Base-by-base conservation (phyloP, 2,888 invertebrate genomes). In the Aleiodes alternator region DNA sequence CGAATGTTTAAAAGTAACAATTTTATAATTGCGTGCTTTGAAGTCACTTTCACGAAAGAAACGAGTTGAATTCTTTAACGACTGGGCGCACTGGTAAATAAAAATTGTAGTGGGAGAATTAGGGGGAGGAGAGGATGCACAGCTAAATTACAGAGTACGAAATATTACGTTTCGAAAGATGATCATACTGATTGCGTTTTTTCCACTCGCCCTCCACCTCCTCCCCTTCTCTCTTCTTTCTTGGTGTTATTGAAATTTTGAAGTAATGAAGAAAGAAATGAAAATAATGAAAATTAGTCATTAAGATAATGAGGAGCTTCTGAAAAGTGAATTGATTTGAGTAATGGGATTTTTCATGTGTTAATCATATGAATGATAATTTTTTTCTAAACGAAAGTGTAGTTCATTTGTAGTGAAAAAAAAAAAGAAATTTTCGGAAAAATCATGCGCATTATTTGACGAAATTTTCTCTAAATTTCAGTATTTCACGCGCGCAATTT, bases 31-130 rank as follows among this genome's bases (percentile, higher is more conserved):
- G 23, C 38, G 64, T 48, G 23, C 43, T 64, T 64, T 64, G 48
- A 61, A 61, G 64, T 64, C 64, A 64, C 64, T 64, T 64, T 64
- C 64, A 64, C 64, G 64, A 64, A 43, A 43, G 64, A 48, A 64
- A 48, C 64, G 16, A 61, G 61, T 61, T 34, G 61, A 34, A 64
- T 48, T 64, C 43, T 64, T 43, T 64, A 64, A 64, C 64, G 64
- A 64, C 64, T 64, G 43, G 64, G 16, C 48, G 64, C 64, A 64
- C 64, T 43, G 43, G 43, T 43, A 43, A 43, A 43, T 43, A 43
- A 43, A 43, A 43, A 43, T 43, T 43, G 43, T 43, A 43, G 43
- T 43, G 43, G 43, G 43, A n/a, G 55, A 16, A 16, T 55, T 55
- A 16, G 16, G 14, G 55, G 55, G 55, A 51, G 23, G 23, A 14